These are phyloP conservation scores for Florisuga fusca DNA, from an alignment of 2,797 vertebrate genomes.

Conservation along the genomic window DNA sequence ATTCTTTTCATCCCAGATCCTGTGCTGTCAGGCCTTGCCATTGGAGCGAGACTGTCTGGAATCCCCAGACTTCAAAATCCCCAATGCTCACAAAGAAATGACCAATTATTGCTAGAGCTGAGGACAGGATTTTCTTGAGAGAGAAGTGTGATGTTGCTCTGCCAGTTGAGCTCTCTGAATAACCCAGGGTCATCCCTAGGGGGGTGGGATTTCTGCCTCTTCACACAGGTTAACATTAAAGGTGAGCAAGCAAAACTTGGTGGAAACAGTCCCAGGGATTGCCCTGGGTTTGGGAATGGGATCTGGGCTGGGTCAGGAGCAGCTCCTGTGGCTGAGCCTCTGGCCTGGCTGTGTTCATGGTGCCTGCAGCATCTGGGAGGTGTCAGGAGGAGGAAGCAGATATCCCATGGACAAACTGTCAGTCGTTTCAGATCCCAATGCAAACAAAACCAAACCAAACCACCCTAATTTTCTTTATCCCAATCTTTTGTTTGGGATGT, in stretches of 20 bases:
- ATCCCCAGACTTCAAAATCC: neutral
- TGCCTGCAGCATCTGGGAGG: neutral
- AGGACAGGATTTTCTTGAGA: neutral
- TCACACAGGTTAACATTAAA: neutral
- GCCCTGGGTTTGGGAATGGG: neutral
- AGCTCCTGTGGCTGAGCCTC: neutral
- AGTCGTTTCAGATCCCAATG: neutral
- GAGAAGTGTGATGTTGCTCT: neutral
- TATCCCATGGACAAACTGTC: neutral
- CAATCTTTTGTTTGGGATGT: fast-evolving
- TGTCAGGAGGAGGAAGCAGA: neutral
- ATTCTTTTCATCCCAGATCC: neutral
- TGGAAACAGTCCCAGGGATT: neutral
- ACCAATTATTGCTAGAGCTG: neutral
- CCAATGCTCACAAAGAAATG: neutral
- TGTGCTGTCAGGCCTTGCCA: neutral
- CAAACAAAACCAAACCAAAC: neutral
- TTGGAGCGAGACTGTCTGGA: neutral
- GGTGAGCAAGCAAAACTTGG: neutral
- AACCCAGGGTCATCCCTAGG: neutral
- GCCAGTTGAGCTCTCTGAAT: neutral
- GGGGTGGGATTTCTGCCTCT: neutral
- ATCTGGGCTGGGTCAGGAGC: neutral
- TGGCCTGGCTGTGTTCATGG: neutral
- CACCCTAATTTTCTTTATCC: fast-evolving